Evolutionary conservation across 1,140 invertebrate genomes (phyloP).

Genomic region (Drepana arcuata): DNA sequence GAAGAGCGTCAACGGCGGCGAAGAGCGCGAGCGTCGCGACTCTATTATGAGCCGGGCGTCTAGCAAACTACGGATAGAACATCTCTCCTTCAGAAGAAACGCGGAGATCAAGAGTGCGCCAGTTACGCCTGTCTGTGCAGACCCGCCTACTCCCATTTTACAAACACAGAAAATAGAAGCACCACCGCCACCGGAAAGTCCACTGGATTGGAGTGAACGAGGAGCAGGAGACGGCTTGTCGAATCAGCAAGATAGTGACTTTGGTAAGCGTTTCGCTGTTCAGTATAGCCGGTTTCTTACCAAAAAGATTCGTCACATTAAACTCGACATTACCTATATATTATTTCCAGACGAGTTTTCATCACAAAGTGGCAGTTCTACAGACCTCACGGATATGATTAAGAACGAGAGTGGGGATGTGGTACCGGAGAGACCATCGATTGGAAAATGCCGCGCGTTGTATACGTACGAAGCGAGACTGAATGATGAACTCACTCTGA

Average conservation of each 20-base stretch:
- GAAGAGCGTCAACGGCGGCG: slow-evolving; percentile 48
- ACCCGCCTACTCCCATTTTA: not conserved
- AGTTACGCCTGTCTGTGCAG: slow-evolving; percentile 30
- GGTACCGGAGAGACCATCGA: slow-evolving; percentile 32
- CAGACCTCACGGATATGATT: slow-evolving; percentile 62
- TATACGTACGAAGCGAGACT: slow-evolving; percentile 92
- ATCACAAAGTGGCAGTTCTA: slow-evolving; percentile 77
- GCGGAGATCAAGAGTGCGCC: slow-evolving; percentile 47
- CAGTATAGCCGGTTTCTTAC: slow-evolving; percentile 81
- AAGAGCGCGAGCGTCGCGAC: slow-evolving; percentile 49
- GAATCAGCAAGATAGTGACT: slow-evolving; percentile 84
- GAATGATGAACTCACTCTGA: slow-evolving; percentile 89
- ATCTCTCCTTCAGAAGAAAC: slow-evolving; percentile 48
- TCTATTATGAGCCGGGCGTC: slow-evolving; percentile 60
- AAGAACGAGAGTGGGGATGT: slow-evolving; percentile 61
- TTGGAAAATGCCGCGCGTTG: slow-evolving; percentile 83
- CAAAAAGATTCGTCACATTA: no score
- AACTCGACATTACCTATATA: not conserved
- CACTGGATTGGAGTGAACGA: slow-evolving; percentile 79
- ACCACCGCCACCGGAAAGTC: slow-evolving; percentile 83
- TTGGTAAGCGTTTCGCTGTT: slow-evolving; percentile 68
- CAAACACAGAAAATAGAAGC: slow-evolving; percentile 18
- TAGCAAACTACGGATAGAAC: slow-evolving; percentile 59
- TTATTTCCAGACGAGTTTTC: slow-evolving; percentile 80
- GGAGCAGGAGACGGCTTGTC: slow-evolving; percentile 89